Base-by-base conservation (phyloP, 2,113 vertebrate genomes). In the Henicopernis longicauda region DNA sequence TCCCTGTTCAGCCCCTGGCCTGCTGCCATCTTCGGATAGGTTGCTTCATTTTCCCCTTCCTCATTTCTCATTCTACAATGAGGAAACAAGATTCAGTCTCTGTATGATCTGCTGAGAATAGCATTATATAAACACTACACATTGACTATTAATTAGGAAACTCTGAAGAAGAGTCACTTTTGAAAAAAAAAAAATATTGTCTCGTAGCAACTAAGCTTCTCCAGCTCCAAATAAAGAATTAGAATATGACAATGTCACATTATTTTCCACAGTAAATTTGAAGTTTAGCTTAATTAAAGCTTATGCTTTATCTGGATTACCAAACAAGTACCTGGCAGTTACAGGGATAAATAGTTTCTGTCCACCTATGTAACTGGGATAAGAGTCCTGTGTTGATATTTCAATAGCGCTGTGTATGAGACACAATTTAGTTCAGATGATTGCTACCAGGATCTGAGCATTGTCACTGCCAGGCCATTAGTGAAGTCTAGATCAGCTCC, bases 161-260 rank as follows among this genome's bases (percentile, higher is more conserved):
- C 27, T 7, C 47, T 34, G 62, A 80, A 58, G 29, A 62, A 50
- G n/a, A 73, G 40, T 61, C 52, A 54, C 52, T 54, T 54, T 29
- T 16, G 8, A 52, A 59, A 34, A 44, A 38, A 69, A 62, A 87
- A 34, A 47, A 71, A 36, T 8, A 13, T 40, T 78, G 76, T 96
- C 59, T 96, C 86, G 71, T 95, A 93, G 95, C 90, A 96, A 97
- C 90, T 84, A 58, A n/a, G 32, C 22, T 72, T 63, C 63, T 84
- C 61, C 65, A 77, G 65, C 40, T 82, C 55, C 70, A 55, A 69
- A 57, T 54, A 87, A 78, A 81, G 69, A 92, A 76, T 87, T 74
- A 69, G 29, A 65, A 52, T 81, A 59, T 84, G 88, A 84, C 47
- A 93, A 86, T 57, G 65, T 66, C 66, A 42, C 25, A 34, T 80